Percentiles rank a stretch among this genome's conserved stretches.
Conservation (phyloP, 2,113 vertebrate genomes). For the Aptenodytes forsteri region DNA sequence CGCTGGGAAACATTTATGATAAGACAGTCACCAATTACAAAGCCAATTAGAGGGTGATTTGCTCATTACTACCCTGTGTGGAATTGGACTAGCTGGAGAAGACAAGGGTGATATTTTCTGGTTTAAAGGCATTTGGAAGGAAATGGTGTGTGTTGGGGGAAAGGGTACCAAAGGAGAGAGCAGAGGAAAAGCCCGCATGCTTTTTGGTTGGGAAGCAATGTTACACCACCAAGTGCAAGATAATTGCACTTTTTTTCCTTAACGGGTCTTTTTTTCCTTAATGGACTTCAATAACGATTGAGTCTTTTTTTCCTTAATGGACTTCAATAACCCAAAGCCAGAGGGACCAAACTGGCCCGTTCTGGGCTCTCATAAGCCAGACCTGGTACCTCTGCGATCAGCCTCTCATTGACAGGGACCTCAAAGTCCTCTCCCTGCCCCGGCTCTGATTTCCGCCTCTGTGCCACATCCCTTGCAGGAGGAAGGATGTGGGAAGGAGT, state of each 20-base stretch:
- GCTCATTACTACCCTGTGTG: background rate
- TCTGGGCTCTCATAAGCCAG: background rate
- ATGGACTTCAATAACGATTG: background rate
- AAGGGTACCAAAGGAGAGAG: background rate
- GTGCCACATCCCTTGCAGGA: background rate
- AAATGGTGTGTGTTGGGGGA: background rate
- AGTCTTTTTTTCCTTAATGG: background rate
- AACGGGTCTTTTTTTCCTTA: background rate
- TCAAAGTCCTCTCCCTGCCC: background rate
- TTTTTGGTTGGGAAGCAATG: background rate
- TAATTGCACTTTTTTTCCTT: background rate
- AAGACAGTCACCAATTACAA: background rate
- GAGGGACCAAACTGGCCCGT: background rate
- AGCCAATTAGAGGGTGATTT: background rate
- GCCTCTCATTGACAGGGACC: accelerated
- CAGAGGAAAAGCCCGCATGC: background rate
- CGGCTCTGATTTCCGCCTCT: background rate
- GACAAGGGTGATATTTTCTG: background rate
- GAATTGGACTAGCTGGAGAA: background rate
- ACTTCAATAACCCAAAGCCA: background rate
- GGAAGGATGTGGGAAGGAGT: background rate
- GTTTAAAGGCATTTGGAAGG: background rate
- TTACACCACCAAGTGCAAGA: background rate
- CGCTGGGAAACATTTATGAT: background rate
- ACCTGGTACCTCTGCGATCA: background rate